Conservation (phyloP, 2,888 invertebrate species). For the Papilio demoleus region DNA sequence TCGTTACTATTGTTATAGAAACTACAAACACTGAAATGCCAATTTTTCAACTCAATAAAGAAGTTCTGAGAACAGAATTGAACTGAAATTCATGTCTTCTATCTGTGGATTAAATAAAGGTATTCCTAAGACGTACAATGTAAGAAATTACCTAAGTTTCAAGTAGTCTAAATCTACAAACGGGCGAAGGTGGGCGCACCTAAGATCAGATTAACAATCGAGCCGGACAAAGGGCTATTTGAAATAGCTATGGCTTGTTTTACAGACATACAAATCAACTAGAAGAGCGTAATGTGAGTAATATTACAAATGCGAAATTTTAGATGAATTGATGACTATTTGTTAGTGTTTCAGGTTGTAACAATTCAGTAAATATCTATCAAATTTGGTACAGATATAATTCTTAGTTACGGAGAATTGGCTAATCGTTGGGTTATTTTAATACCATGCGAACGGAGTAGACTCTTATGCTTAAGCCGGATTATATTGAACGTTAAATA, state of each 20-base stretch:
- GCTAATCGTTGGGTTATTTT: no score
- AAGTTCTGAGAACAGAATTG: not conserved
- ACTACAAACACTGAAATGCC: not conserved
- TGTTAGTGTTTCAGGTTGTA: no score
- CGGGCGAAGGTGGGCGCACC: constrained; percentile 72
- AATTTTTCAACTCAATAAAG: not conserved
- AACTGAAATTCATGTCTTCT: not conserved
- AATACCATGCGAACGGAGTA: no score
- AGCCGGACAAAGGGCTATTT: constrained; percentile 57
- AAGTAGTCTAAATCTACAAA: constrained; percentile 44
- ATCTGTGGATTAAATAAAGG: not conserved
- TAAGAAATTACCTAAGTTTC: constrained; percentile 10
- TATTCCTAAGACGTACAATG: not conserved
- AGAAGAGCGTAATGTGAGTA: constrained; percentile 44
- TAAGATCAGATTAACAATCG: constrained; percentile 78
- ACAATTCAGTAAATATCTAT: no score
- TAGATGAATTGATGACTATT: no score
- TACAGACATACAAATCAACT: constrained; percentile 59
- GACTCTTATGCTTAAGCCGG: no score
- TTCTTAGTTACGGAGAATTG: no score
- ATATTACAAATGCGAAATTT: no score
- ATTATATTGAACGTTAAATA: no score
- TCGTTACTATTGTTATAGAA: no score
- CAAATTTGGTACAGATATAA: no score
- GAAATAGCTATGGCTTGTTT: constrained; percentile 58